phyloP scores from a whole-genome alignment of 1,140 invertebrate species.

The Drosophila tropicalis region DNA sequence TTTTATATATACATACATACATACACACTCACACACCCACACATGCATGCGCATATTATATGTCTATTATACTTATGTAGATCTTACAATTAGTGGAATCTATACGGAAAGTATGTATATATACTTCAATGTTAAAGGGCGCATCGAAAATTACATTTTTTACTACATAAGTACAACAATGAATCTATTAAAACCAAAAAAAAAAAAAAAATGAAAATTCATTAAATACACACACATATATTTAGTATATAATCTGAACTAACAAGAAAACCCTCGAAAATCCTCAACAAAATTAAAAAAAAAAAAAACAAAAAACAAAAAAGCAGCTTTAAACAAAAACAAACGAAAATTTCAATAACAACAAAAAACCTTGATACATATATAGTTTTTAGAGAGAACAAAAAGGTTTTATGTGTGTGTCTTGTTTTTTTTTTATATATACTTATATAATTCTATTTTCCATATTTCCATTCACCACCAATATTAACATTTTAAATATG shows the following conservation, averaged over 20 bases:
- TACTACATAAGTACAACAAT: slow-evolving; percentile 61
- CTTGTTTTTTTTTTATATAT: neutral
- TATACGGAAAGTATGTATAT: neutral
- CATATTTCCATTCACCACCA: slow-evolving; percentile 13
- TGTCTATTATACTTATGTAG: slow-evolving; percentile 30
- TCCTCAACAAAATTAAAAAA: neutral
- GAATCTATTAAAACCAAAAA: slow-evolving; percentile 37
- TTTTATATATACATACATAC: slow-evolving; percentile 39
- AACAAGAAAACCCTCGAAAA: slow-evolving; percentile 23
- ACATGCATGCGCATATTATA: slow-evolving; percentile 46
- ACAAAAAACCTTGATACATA: neutral
- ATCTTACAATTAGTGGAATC: slow-evolving; percentile 21
- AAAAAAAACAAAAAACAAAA: slow-evolving; percentile 3
- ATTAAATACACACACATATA: neutral
- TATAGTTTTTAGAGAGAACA: neutral
- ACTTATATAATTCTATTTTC: neutral
- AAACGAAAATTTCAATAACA: neutral
- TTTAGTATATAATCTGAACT: slow-evolving; percentile 18
- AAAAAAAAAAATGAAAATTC: slow-evolving; percentile 2
- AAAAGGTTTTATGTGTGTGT: neutral
- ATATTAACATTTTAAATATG: slow-evolving; percentile 22
- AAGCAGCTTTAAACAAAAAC: slow-evolving; percentile 47
- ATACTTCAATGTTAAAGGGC: slow-evolving; percentile 46
- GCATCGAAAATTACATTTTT: slow-evolving; percentile 41
- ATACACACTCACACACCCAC: slow-evolving; percentile 45